Evolutionary conservation across 2,888 invertebrate species (phyloP).

Genomic region (Cephus pulcher): DNA sequence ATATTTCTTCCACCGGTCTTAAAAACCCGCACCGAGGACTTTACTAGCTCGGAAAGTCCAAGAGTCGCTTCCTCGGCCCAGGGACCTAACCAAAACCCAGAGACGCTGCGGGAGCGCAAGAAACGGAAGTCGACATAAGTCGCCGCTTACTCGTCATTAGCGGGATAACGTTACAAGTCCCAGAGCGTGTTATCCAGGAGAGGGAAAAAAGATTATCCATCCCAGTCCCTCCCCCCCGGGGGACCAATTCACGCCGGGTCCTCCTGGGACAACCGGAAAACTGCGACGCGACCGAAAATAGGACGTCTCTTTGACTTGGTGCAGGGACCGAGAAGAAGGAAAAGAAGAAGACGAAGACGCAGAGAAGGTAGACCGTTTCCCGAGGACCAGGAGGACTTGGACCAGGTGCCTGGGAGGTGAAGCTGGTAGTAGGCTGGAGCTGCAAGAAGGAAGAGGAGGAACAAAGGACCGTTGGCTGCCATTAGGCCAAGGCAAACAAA

Average conservation of each 20-base stretch:
- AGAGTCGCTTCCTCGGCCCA: neutral
- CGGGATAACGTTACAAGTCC: neutral
- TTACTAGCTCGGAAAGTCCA: neutral
- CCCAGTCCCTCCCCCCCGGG: neutral
- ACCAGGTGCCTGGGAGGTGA: neutral
- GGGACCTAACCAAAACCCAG: neutral
- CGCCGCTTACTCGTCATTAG: neutral
- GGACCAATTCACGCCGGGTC: neutral
- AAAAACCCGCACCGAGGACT: neutral
- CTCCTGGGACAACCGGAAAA: neutral
- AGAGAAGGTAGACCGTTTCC: neutral
- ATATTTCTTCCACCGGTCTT: neutral
- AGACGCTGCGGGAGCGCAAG: neutral
- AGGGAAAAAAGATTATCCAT: neutral
- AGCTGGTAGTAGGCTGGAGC: neutral
- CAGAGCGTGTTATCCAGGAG: neutral
- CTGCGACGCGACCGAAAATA: neutral
- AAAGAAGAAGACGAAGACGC: neutral
- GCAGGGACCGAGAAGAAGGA: neutral
- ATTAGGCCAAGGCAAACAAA: constrained; percentile 24
- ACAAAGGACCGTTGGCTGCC: constrained; percentile 4
- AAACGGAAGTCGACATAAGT: neutral
- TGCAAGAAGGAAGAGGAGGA: neutral
- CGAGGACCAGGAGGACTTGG: neutral
- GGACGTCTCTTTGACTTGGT: neutral